Evolutionary conservation across 2,888 invertebrate genomes (phyloP).

Genomic region (Machimus rusticus): DNA sequence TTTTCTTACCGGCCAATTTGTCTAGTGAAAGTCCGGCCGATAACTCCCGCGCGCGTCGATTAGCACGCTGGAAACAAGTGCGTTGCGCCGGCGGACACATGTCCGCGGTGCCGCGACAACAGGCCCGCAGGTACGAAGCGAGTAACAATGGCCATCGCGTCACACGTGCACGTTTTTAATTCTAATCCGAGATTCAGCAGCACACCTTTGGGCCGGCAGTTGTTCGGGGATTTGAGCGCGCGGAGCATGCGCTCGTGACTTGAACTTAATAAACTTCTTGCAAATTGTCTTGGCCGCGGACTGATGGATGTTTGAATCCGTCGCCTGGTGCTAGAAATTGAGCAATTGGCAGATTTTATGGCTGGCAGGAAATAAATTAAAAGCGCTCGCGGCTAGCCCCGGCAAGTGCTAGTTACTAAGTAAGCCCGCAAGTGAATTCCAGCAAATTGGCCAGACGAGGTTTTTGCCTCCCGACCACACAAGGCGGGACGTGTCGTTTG

Average conservation of each 20-base stretch:
- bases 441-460: not conserved
- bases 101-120: not conserved
- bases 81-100: not conserved
- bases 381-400: not conserved
- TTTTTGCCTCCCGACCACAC: not conserved
- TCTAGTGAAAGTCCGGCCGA: constrained; percentile 4
- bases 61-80: not conserved
- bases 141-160: not conserved
- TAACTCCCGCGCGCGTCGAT: not conserved
- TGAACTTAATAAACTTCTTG: not conserved
- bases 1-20: not conserved
- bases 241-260: not conserved
- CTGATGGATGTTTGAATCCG: not conserved
- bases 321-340: not conserved
- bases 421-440: not conserved
- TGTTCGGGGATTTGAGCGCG: not conserved
- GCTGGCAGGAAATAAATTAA: not conserved
- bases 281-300: not conserved
- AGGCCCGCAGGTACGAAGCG: not conserved
- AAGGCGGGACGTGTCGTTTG: not conserved
- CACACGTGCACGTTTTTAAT: not conserved
- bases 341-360: not conserved
- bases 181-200: not conserved
- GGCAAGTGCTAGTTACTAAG: not conserved
- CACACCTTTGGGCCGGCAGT: not conserved